phyloP scores from a whole-genome alignment of 2,888 invertebrate genomes.

The Eremobia ochroleuca region DNA sequence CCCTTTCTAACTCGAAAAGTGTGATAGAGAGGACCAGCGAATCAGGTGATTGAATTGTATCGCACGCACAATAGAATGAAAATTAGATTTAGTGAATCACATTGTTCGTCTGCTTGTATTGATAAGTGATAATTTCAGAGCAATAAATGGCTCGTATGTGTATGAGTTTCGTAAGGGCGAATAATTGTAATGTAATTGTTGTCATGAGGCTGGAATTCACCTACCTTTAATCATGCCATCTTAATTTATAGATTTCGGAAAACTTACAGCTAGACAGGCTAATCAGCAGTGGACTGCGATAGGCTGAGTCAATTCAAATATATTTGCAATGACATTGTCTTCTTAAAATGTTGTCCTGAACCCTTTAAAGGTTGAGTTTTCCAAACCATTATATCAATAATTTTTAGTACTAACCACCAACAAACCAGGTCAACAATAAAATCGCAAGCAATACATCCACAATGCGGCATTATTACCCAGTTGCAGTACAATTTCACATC shows the following conservation, averaged over 20 bases:
- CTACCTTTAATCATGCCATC: neutral
- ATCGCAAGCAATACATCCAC: slow-evolving; percentile 9
- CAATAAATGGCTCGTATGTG: slow-evolving; percentile 33
- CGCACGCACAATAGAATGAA: slow-evolving; percentile 61
- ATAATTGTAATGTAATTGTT: slow-evolving; percentile 22
- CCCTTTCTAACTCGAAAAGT: slow-evolving; percentile 34
- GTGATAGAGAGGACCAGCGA: slow-evolving; percentile 49
- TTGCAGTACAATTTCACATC: slow-evolving; percentile 51
- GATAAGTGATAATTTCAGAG: slow-evolving; percentile 47
- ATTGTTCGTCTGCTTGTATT: slow-evolving; percentile 52
- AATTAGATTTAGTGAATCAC: slow-evolving; percentile 67
- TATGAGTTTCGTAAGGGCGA: neutral
- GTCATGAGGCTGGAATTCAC: neutral
- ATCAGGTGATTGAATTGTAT: slow-evolving; percentile 70
- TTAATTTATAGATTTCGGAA: neutral
- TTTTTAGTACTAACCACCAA: neutral
- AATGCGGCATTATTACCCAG: slow-evolving; percentile 34
- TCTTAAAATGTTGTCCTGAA: neutral
- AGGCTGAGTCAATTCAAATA: neutral
- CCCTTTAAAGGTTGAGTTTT: too few species aligned
- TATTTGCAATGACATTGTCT: neutral
- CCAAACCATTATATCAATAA: neutral
- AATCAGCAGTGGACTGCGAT: neutral
- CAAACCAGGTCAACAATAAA: slow-evolving; percentile 7
- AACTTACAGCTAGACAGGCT: neutral